Conservation (phyloP, 1,140 invertebrate species). For the Laodelphax striatellus region DNA sequence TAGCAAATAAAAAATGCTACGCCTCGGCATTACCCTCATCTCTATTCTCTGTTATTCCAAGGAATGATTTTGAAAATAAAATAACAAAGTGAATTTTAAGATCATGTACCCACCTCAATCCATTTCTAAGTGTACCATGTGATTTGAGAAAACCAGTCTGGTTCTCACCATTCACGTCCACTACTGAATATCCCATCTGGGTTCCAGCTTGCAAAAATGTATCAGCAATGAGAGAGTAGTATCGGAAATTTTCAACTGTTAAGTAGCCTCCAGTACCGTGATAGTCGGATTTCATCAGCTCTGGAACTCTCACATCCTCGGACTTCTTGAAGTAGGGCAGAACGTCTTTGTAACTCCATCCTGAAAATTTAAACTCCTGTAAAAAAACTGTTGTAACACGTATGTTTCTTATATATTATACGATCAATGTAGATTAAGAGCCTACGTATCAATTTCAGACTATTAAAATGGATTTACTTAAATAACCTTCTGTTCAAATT, state of each 20-base stretch:
- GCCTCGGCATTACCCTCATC: too few relatives aligned
- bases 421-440: too few relatives aligned
- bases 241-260: constrained; percentile 48
- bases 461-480: too few relatives aligned
- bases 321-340: constrained; percentile 71
- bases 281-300: constrained; percentile 43
- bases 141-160: constrained; percentile 60
- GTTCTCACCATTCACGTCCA: constrained; percentile 61
- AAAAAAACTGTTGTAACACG: too few relatives aligned
- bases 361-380: constrained; percentile 29
- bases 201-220: constrained; percentile 53
- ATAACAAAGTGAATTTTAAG: too few relatives aligned
- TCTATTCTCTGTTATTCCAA: too few relatives aligned
- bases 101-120: constrained; percentile 32
- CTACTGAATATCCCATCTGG: constrained; percentile 55
- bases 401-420: too few relatives aligned
- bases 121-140: constrained; percentile 67
- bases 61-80: too few relatives aligned
- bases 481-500: too few relatives aligned
- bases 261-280: constrained; percentile 57
- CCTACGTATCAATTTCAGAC: too few relatives aligned
- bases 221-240: constrained; percentile 44
- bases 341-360: constrained; percentile 64
- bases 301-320: constrained; percentile 53
- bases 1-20: too few relatives aligned